Evolutionary conservation across 2,888 invertebrate genomes (phyloP).

Genomic region (Drosophila atripex): DNA sequence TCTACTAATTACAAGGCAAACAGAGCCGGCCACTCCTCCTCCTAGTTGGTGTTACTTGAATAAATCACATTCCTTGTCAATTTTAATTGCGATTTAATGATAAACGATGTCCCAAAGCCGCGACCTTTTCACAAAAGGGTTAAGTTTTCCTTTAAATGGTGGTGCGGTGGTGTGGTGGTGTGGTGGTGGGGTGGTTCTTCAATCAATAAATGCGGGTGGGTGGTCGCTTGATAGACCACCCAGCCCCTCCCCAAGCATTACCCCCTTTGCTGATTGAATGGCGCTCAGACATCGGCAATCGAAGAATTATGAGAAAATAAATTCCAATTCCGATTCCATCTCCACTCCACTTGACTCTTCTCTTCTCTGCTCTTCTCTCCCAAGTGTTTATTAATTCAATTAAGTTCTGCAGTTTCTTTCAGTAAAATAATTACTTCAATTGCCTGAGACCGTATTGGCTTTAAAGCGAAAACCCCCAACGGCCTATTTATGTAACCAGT

Average conservation of each 20-base stretch:
- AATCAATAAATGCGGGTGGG: slow-evolving; percentile 56
- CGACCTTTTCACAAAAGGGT: slow-evolving; percentile 55
- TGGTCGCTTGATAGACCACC: slow-evolving; percentile 3
- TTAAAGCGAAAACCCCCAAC: no score
- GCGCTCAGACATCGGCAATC: slow-evolving; percentile 23
- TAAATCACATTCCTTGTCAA: slow-evolving; percentile 75
- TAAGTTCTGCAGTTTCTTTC: slow-evolving; percentile 45
- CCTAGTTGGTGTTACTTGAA: slow-evolving; percentile 18
- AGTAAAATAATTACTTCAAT: neutral
- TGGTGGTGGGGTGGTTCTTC: neutral
- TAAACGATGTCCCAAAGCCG: slow-evolving; percentile 61
- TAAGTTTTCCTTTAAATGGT: slow-evolving; percentile 32
- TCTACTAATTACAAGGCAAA: no score
- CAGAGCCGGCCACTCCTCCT: no score
- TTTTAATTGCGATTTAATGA: slow-evolving; percentile 75
- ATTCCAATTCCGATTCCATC: slow-evolving; percentile 12
- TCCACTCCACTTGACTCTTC: no score
- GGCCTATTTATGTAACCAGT: no score
- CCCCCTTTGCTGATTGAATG: slow-evolving; percentile 10
- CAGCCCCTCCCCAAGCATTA: no score
- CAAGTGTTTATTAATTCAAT: slow-evolving; percentile 61
- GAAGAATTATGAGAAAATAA: slow-evolving; percentile 28
- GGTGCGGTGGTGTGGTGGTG: neutral
- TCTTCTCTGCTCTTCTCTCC: slow-evolving; percentile 11
- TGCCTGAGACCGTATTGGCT: no score